These are phyloP conservation scores for Naso thynnoides DNA, from an alignment of 2,797 vertebrate genomes.

Conservation along the genomic window DNA sequence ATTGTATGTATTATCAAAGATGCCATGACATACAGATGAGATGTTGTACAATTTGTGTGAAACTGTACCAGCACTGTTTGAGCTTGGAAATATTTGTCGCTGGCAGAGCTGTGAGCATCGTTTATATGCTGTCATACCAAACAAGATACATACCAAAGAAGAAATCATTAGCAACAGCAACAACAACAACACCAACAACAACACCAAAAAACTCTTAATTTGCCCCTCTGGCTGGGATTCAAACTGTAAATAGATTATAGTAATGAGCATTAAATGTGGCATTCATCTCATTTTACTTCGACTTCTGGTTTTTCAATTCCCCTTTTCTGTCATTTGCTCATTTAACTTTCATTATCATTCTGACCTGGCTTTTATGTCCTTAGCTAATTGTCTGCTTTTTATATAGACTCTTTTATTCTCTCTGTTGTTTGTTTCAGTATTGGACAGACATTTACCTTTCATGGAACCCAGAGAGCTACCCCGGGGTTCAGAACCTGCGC, in stretches of 20 bases:
- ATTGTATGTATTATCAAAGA: constrained; percentile 4
- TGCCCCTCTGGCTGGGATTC: not conserved
- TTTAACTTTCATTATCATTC: not conserved
- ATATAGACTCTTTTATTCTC: not conserved
- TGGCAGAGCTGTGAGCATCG: constrained; percentile 13
- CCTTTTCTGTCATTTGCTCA: not conserved
- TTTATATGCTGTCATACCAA: not conserved
- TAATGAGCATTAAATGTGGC: not conserved
- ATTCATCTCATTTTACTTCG: not conserved
- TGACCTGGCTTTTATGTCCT: not conserved
- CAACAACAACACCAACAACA: constrained; percentile 2
- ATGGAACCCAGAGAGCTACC: constrained; percentile 89
- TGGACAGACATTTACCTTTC: constrained; percentile 91
- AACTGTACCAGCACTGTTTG: constrained; percentile 3
- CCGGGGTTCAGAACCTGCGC: constrained; percentile 90
- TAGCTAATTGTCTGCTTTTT: not conserved
- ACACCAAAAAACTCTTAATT: too few relatives aligned
- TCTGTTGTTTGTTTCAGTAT: constrained; percentile 70
- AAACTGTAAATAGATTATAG: not conserved
- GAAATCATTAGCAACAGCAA: too few relatives aligned
- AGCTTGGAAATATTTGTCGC: not conserved
- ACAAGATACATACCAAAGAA: not conserved
- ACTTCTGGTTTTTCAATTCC: not conserved
- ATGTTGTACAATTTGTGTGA: not conserved
- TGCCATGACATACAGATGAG: constrained; percentile 4